Evolutionary conservation across 2,888 invertebrate species (phyloP), one percentile per base, ranked within the genome.

Genomic region (Coenonympha arcania): DNA sequence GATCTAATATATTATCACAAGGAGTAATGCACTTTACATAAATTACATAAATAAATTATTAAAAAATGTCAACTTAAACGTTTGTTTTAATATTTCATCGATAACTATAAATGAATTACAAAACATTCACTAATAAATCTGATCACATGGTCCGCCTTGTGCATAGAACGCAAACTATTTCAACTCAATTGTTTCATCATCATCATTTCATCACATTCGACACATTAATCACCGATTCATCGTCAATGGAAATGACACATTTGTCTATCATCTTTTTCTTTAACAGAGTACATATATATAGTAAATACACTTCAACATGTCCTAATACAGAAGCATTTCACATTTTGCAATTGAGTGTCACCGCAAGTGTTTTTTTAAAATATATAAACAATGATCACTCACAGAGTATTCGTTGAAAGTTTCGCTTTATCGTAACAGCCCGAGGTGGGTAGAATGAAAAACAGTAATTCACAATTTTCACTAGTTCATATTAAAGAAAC

Each of bases 31-130:
- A 85, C 85, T 83, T 83, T 83, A 72, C 67, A 78, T 81, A 83
- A 83, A 85, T 83, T 83, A 72, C 67, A 78, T 81, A 83, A 83
- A 85, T 83, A 83, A 85, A 85, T 84, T 81, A 84, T 78, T n/a
- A n/a, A 77, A 78, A 83, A 79, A 79, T 76, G 81, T 84, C 81
- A 85, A 83, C 79, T 59, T 68, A 39, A 76, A 75, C 69, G 73
- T 81, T 76, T 71, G 69, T 76, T 72, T 76, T 64, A 76, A 72
- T 76, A 76, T 77, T 76, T 72, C 71, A 69, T 72, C 71, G 68
- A 73, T 71, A 75, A 62, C 58, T 66, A 65, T 64, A 78, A 81
- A 85, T 78, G 76, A 80, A 84, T 84, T 81, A 80, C 79, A 66
- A 82, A 78, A 75, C 70, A 75, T 78, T 80, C 82, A 82, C 84